Base-by-base conservation (phyloP, 2,113 vertebrate genomes). In the Thymallus thymallus region DNA sequence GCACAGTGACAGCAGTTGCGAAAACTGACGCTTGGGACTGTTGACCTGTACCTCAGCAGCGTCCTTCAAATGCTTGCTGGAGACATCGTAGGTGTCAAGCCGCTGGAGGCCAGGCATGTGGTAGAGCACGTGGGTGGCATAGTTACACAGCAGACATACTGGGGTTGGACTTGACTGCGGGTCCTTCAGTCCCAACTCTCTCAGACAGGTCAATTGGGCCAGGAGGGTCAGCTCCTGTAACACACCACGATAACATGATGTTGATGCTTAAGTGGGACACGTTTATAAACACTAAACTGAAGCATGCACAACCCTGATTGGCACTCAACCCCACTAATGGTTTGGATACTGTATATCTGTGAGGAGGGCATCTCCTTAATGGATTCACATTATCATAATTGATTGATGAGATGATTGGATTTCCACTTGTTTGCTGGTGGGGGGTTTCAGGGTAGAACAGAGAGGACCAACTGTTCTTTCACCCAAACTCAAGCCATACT, bases 91-190 rank as follows among this genome's bases (percentile, higher is more conserved):
- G 0, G 90, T 94, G 86, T 97, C 96, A 2, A 97, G 92, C 66
- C 84, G 89, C 84, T 92, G 90, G 68, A 98, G 94, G 41, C 68
- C 75, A 20, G 96, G 95, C 77, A 96, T 84, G 84, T 98, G 95
- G 85, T 95, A 96, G 1, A 97, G 87, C 5, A 97, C 75, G 16
- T 97, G 96, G 24, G 91, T 95, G 66, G 90, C 89, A 67, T 96
- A 98, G 90, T 97, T 96, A 80, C 87, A 94, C 74, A 96, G 91
- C 69, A 93, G 87, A 85, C 95, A 96, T 69, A 98, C 92, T 0
- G 94, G 95, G 82, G 96, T 96, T 46, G 93, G 82, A 29, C 85
- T 80, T 45, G 94, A 95, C 3, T 89, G 94, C 51, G 92, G 94
- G 83, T 97, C 95, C 70, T 93, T 94, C 72, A 98, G 91, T 4